Evolutionary conservation across 2,888 invertebrate genomes (phyloP).

Genomic region (Cephus nigrinus): DNA sequence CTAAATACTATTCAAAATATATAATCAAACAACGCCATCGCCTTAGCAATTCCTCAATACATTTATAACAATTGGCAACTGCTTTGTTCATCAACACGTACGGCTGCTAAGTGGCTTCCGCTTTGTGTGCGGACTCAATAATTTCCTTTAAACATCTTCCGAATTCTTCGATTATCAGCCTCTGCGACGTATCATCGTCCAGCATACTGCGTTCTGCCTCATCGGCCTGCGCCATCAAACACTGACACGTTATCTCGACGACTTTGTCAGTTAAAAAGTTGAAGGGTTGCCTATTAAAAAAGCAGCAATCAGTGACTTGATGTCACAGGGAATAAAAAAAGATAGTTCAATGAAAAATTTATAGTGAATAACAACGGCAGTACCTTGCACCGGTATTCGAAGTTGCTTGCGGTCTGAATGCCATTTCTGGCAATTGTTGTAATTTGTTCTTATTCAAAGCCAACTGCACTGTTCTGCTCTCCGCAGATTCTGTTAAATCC

Average conservation of each 20-base stretch:
- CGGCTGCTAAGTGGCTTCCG: conserved; percentile 63
- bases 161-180: conserved; percentile 91
- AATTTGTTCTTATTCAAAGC: conserved; percentile 59
- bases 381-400: conserved; percentile 63
- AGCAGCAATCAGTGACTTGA: background rate
- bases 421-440: conserved; percentile 56
- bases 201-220: conserved; percentile 77
- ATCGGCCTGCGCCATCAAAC: conserved; percentile 93
- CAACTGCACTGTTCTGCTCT: conserved; percentile 57
- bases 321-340: background rate
- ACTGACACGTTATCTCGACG: conserved; percentile 95
- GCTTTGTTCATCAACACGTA: conserved; percentile 15
- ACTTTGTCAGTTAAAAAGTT: conserved; percentile 95
- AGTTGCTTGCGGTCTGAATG: conserved; percentile 61
- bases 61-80: conserved; percentile 7
- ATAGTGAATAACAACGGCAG: background rate
- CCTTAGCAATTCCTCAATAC: conserved; percentile 9
- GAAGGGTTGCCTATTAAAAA: conserved; percentile 77
- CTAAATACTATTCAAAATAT: background rate
- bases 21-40: conserved; percentile 1
- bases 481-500: conserved; percentile 59
- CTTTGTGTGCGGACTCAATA: conserved; percentile 77
- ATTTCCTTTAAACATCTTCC: conserved; percentile 94
- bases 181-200: conserved; percentile 73
- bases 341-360: background rate